These are phyloP conservation scores for Meteorus sp. DNA, from an alignment of 1,140 invertebrate species.

Conservation along the genomic window DNA sequence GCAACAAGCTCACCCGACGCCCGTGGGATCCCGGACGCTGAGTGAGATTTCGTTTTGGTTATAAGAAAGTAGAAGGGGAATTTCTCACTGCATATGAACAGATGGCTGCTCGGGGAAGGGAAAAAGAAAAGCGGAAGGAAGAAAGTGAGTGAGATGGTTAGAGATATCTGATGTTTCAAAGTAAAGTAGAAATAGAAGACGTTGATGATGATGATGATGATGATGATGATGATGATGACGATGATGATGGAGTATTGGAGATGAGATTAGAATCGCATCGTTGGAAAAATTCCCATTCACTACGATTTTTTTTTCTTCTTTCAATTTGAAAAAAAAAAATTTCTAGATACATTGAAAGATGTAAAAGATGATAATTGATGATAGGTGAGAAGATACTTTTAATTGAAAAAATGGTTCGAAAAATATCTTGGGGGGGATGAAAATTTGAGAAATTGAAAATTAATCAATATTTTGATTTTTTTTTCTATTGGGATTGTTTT, in stretches of 20 bases:
- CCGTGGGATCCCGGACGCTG: slow-evolving; percentile 32
- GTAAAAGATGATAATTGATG: too few species aligned
- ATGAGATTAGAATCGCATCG: too few species aligned
- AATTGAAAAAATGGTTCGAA: too few species aligned
- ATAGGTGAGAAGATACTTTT: too few species aligned
- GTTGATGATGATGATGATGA: background rate
- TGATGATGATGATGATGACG: background rate
- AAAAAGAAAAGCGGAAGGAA: slow-evolving; percentile 22
- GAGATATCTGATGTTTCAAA: background rate
- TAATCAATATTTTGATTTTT: too few species aligned
- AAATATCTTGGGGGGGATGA: too few species aligned
- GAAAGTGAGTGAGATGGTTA: slow-evolving; percentile 21
- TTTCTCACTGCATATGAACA: slow-evolving; percentile 10
- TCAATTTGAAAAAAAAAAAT: background rate
- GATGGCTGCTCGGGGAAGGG: slow-evolving; percentile 6
- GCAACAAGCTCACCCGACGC: slow-evolving; percentile 5
- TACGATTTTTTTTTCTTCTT: background rate
- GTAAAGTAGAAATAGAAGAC: too few species aligned
- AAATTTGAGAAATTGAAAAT: too few species aligned
- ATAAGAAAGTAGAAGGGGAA: background rate
- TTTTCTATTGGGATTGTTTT: too few species aligned
- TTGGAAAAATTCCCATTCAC: too few species aligned
- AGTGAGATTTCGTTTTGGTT: background rate
- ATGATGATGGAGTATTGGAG: background rate
- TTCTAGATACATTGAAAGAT: too few species aligned